Evolutionary conservation across 2,888 invertebrate genomes (phyloP).

Genomic region (Chloroclysta siterata): DNA sequence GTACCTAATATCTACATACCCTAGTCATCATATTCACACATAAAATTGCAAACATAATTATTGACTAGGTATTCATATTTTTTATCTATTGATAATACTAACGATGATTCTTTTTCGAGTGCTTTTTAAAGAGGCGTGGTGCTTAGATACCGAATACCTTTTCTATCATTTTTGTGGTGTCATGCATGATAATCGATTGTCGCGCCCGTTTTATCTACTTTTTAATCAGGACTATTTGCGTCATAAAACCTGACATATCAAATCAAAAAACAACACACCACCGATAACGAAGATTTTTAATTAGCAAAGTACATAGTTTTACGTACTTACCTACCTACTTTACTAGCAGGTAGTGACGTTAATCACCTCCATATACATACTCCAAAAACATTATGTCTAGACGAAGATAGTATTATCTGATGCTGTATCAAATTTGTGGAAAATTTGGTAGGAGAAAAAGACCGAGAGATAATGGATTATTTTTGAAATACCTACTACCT

Average conservation of each 20-base stretch:
- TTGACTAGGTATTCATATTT: neutral
- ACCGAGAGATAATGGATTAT: slow-evolving; percentile 30
- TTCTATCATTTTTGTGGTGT: neutral
- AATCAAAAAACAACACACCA: neutral
- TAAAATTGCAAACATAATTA: neutral
- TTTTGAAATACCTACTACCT: slow-evolving; percentile 18
- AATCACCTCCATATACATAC: slow-evolving; percentile 26
- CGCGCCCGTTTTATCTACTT: neutral
- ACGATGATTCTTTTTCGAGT: neutral
- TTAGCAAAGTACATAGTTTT: slow-evolving; percentile 13
- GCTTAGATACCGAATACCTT: too few species aligned
- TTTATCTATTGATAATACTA: slow-evolving; percentile 1
- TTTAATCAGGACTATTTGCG: neutral
- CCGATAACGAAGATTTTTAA: slow-evolving; percentile 6
- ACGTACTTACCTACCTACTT: neutral
- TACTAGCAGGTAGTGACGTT: slow-evolving; percentile 3
- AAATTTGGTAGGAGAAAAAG: slow-evolving; percentile 13
- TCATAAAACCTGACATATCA: neutral
- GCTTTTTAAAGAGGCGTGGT: slow-evolving; percentile 3
- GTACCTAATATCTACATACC: too few species aligned
- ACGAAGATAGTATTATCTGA: slow-evolving; percentile 31
- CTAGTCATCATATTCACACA: neutral
- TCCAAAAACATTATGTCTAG: slow-evolving; percentile 33
- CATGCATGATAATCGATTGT: neutral
- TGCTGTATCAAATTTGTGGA: slow-evolving; percentile 33